Evolutionary conservation across 1,140 invertebrate species (phyloP).

Genomic region (Drosophila prosaltans): DNA sequence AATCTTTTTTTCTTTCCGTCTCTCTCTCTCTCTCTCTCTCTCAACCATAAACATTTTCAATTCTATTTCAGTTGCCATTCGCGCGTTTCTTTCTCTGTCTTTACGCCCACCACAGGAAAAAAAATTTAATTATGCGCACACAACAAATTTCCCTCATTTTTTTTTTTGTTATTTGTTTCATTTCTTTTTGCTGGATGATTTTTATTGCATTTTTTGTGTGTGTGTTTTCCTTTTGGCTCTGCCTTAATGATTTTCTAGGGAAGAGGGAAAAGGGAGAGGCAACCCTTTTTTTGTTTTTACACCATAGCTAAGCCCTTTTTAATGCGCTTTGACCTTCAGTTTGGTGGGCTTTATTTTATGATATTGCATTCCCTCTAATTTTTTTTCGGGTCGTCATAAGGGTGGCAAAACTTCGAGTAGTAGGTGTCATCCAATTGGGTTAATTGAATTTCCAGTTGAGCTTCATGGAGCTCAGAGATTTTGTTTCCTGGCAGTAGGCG

Average conservation of each 20-base stretch:
- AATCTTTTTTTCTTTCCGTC: not conserved
- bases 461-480: slow-evolving; percentile 6
- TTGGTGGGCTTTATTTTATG: slow-evolving; percentile 38
- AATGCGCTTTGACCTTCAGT: slow-evolving; percentile 59
- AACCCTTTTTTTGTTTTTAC: slow-evolving; percentile 60
- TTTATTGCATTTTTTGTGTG: slow-evolving; percentile 65
- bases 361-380: slow-evolving; percentile 13
- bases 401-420: slow-evolving; percentile 2
- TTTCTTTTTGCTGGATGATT: slow-evolving; percentile 48
- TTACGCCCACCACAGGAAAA: slow-evolving; percentile 32
- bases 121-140: slow-evolving; percentile 74
- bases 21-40: not conserved
- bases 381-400: not conserved
- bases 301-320: slow-evolving; percentile 50
- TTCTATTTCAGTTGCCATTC: slow-evolving; percentile 61
- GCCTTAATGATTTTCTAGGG: slow-evolving; percentile 57
- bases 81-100: slow-evolving; percentile 43
- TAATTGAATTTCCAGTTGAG: slow-evolving; percentile 72
- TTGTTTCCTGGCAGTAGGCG: slow-evolving; percentile 7
- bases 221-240: slow-evolving; percentile 18
- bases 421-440: slow-evolving; percentile 56
- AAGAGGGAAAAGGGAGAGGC: not conserved
- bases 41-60: slow-evolving; percentile 61
- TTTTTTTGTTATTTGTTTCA: slow-evolving; percentile 33
- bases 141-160: slow-evolving; percentile 53